Evolutionary conservation across 2,888 invertebrate species (phyloP), one percentile per base, ranked within the genome.

Genomic region (Drosophila peninsularis): DNA sequence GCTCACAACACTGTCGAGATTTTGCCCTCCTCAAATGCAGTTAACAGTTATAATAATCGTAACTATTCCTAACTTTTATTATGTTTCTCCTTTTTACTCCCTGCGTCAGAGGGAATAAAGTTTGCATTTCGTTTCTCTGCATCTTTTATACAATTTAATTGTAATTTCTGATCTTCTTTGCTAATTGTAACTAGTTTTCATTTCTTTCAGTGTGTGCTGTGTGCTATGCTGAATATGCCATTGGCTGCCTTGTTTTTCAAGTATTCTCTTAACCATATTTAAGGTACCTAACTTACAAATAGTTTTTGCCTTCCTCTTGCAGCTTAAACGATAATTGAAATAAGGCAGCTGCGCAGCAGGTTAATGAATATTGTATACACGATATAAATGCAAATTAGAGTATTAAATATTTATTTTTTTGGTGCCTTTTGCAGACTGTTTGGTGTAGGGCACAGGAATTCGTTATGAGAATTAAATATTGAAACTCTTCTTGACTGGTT

Each of bases 1-100:
- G 75, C 90, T 92, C 92, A 92, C 92, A 92, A 92, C 92, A 91
- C 92, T 90, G 87, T 91, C 90, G 92, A 92, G 91, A 92, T 90
- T 91, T 57, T 56, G 62, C 57, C 55, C 65, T 27, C 69, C 61
- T 49, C 61, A 75, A 88, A 77, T 75, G 81, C 71, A 55, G 69
- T 75, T 72, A 80, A 76, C 73, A 73, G 70, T 64, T 79, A 71
- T 60, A 50, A 50, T 56, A 61, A 52, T 69, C 66, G 39, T 82
- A 70, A 66, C 56, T 69, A 56, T 45, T 27, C 37, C 71, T 78
- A 75, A 53, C 44, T 60, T 57, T 71, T 57, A 71, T 73, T 74
- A 73, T 50, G 19, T 17, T 13, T 45, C 27, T 11, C 10, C 0
- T n/a, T n/a, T n/a, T 27, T 10, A 27, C 17, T 3, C 3, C 49